phyloP scores from a whole-genome alignment of 2,888 invertebrate genomes.

The Melieria picta region DNA sequence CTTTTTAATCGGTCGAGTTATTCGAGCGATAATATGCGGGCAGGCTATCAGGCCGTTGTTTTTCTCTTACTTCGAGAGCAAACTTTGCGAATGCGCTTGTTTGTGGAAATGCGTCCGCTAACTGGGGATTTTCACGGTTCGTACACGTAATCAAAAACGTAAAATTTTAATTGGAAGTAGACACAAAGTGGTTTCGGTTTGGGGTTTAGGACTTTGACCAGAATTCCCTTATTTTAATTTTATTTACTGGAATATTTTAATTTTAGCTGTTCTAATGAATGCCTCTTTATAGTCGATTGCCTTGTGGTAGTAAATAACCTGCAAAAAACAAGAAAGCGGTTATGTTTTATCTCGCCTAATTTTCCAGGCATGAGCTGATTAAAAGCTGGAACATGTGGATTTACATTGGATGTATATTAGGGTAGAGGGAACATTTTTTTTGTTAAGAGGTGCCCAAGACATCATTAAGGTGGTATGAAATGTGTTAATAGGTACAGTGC shows the following conservation, averaged over 20 bases:
- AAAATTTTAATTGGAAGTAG: slow-evolving; percentile 20
- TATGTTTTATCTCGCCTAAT: background rate
- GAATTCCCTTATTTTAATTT: slow-evolving; percentile 29
- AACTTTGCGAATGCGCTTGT: background rate
- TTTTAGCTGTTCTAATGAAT: slow-evolving; percentile 25
- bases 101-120: background rate
- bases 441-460: too few species aligned
- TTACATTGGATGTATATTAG: too few species aligned
- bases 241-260: slow-evolving; percentile 32
- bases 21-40: background rate
- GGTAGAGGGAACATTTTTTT: too few species aligned
- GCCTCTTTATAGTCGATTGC: slow-evolving; percentile 39
- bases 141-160: slow-evolving; percentile 24
- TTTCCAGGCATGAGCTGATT: too few species aligned
- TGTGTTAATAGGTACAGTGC: too few species aligned
- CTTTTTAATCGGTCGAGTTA: too few species aligned
- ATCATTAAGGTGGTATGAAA: too few species aligned
- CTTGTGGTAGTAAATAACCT: slow-evolving; percentile 33
- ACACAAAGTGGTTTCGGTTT: slow-evolving; percentile 15
- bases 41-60: background rate
- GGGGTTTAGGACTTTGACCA: slow-evolving; percentile 3
- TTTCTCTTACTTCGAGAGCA: background rate
- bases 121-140: slow-evolving; percentile 32
- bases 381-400: too few species aligned
- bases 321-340: slow-evolving; percentile 22